Evolutionary conservation across 2,888 invertebrate species (phyloP), one percentile per base, ranked within the genome.

Genomic region (Gastracanthus pulcherrimus): DNA sequence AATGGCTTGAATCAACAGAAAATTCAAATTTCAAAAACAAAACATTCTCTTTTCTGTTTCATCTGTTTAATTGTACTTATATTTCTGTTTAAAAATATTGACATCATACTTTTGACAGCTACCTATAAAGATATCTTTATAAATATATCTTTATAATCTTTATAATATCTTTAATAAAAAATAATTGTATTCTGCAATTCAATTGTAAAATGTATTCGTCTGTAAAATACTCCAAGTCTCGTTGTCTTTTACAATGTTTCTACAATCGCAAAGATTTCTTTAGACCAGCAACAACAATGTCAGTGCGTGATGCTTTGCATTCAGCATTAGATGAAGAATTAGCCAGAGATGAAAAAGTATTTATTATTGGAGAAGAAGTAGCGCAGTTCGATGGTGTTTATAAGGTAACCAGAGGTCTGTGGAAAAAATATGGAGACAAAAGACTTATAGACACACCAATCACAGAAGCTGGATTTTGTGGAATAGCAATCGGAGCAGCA

Each of bases 401-500:
- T 87, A 89, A 94, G 93, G 92, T 94, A 34, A 93, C 93, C 31
- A 92, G 93, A 88, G 94, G 94, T 60, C 89, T 95, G 51, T 94
- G 94, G 94, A 94, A 94, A 86, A 94, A 94, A 86, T 94, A 93
- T 87, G 95, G 95, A 13, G 94, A 95, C 87, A 93, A 93, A 86
- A 89, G 95, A 84, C 92, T 95, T 16, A 93, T 94, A 79, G 95
- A 95, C 88, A 95, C 95, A 7, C 95, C 95, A 0, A 95, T 95
- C 84, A 94, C 95, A 5, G 95, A 95, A 92, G 93, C 93, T 92
- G 95, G 94, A 9, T 94, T 94, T 90, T 92, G 93, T 88, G 95
- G 95, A 76, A 93, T 95, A 81, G 95, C 95, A 55, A 93, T 94
- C 70, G 95, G 95, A 79, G 94, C 95, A 75, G 95, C 95, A 4